Base-by-base conservation (phyloP, 1,140 invertebrate species). In the Pogonus chalceus region DNA sequence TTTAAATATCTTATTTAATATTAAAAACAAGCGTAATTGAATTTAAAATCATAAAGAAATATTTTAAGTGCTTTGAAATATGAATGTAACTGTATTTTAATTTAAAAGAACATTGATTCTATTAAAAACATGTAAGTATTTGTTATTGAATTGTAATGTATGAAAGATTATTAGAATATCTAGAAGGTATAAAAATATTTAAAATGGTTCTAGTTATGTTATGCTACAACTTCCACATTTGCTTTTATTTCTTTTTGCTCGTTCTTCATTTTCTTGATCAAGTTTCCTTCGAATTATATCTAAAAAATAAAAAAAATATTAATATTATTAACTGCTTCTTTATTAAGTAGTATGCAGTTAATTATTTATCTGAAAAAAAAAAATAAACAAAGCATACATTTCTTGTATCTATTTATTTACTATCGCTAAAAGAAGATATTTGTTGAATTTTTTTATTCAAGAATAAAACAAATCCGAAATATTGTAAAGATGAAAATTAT, bases 221-320 rank as follows among this genome's bases (percentile, higher is more conserved):
- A 75, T 68, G 31, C 58, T 68, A 55, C 72, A 75, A 52, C 60
- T 65, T 20, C 64, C 62, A 57, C 72, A 73, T 53, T 64, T 64
- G 31, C 63, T 58, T 35, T 65, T 70, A 16, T 59, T 62, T 24
- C 67, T 67, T 59, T 71, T 71, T 48, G 58, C 26, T 52, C 71
- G 66, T n/a, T 63, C 62, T 21, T 72, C 69, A 49, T 69, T 69
- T 48, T 72, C 72, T 51, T 72, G 69, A 51, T 76, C 73, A 48
- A 73, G 56, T 51, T 75, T 72, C 53, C 69, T 72, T 23, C 69
- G 62, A 43, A 76, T 49, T 4, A 66, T 64, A 64, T 76, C 74
- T 76, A 59, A 22, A 67, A 69, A 46, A 35, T 46, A n/a, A 53
- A 52, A 59, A 35, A 35, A 12, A 16, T 48, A 14, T 26, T 47